Evolutionary conservation across 1,140 invertebrate species (phyloP), one percentile per base, ranked within the genome.

Genomic region (Brachionus plicatilis): DNA sequence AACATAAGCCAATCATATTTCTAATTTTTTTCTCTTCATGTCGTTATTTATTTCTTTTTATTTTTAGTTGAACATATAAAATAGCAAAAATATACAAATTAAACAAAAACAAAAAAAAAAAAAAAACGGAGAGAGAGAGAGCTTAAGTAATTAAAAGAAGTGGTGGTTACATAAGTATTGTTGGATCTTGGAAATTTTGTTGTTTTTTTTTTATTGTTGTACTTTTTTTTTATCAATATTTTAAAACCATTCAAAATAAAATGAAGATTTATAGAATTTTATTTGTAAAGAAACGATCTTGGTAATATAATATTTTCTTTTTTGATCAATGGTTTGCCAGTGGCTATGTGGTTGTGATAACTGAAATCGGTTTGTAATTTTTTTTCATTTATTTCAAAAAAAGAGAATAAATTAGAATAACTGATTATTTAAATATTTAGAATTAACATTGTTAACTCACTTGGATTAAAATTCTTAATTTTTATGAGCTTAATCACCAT

Each of bases 1-100:
- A 82, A 37, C 43, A 82, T 82, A 82, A 82, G 79, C 79, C 79
- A 82, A 68, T 82, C 79, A 6, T 76, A 37, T 76, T 76, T 76
- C n/a, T 76, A 76, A 76, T 7, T 72, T 7, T 11, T 14, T 68
- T 68, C 24, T 68, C 60, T 68, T 72, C 11, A 47, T 76, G 41
- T 76, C 72, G 27, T 50, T 50, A 50, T 20, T 76, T 50, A 76
- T 50, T 50, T 6, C 5, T 43, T 75, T 76, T 76, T 27, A 27
- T 24, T 76, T 47, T 76, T 76, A 72, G 68, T 72, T 72, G 68
- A 41, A 68, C 27, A 33, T 33, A 3, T 29, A n/a, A 68, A 68
- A 68, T 33, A 33, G 27, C 66, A 68, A 68, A 68, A 33, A 33
- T 68, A 68, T 68, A 41, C 53, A 60, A 60, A 60, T 24, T 9